These are phyloP conservation scores for Psilopogon haemacephalus DNA, from an alignment of 2,113 vertebrate genomes.

Conservation along the genomic window DNA sequence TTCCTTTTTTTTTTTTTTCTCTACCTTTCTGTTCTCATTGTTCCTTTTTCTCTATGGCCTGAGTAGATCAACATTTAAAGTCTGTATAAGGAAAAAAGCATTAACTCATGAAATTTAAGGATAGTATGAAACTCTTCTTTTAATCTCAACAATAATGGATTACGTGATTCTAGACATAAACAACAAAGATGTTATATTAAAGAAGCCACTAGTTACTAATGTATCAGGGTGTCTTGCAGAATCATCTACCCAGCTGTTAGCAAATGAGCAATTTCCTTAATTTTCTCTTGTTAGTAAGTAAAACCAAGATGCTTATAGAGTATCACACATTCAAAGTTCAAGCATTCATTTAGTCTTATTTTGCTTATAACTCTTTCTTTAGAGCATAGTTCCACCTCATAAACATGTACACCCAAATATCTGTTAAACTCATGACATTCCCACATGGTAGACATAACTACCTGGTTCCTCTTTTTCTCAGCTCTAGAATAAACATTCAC, in stretches of 20 bases:
- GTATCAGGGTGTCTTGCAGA: background rate
- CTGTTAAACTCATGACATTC: background rate
- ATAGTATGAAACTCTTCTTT: background rate
- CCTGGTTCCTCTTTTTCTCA: background rate
- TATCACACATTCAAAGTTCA: background rate
- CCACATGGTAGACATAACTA: fast-evolving
- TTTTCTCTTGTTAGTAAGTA: background rate
- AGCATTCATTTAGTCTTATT: background rate
- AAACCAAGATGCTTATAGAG: background rate
- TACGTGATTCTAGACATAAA: background rate
- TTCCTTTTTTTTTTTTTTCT: background rate
- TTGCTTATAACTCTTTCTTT: background rate
- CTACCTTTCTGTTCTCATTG: background rate
- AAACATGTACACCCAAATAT: background rate
- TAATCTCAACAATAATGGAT: background rate
- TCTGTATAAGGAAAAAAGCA: background rate
- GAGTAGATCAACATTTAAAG: background rate
- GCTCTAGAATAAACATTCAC: background rate
- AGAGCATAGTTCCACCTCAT: background rate
- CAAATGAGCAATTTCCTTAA: background rate
- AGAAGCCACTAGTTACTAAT: background rate
- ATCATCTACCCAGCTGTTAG: background rate
- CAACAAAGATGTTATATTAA: background rate
- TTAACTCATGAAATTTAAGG: background rate
- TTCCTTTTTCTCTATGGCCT: background rate